A percentile compares a stretch with the other conserved stretches of the same genome.
Conservation (phyloP, 2,113 vertebrate species). For the Vicugna pacos region DNA sequence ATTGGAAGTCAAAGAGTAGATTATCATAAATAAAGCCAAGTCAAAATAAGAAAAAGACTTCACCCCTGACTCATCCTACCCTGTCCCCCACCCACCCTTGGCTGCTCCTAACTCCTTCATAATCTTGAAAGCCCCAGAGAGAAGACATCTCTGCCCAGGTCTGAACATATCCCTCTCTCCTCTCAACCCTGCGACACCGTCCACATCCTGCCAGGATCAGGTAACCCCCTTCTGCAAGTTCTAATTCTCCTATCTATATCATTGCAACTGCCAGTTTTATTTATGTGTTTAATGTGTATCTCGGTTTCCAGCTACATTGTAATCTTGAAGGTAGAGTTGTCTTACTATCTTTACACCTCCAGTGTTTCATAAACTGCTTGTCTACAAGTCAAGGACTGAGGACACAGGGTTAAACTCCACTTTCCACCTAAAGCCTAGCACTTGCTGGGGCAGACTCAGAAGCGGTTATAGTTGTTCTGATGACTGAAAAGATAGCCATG, state of each 20-base stretch:
- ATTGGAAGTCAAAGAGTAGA: not conserved
- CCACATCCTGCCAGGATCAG: not conserved
- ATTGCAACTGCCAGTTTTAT: not conserved
- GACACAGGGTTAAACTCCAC: not conserved
- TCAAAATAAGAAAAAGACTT: not conserved
- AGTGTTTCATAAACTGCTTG: not conserved
- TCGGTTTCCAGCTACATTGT: not conserved
- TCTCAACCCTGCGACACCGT: not conserved
- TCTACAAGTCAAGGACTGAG: not conserved
- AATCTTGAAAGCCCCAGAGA: not conserved
- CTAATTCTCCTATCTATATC: too few species aligned
- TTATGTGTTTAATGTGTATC: not conserved
- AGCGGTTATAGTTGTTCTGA: fast-evolving
- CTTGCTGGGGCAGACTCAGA: not conserved
- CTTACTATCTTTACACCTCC: not conserved
- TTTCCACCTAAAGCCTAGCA: not conserved
- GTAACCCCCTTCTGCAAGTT: not conserved
- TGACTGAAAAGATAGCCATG: not conserved
- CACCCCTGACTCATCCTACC: not conserved
- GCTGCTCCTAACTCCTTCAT: not conserved
- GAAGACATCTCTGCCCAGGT: not conserved
- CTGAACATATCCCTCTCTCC: not conserved
- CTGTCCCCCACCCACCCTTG: not conserved
- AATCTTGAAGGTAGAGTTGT: not conserved
- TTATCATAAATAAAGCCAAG: conserved; percentile 22